Evolutionary conservation across 37 sponge, comb jelly and placozoan genomes (phyloP).

Genomic region (Aplysina aerophoba): DNA sequence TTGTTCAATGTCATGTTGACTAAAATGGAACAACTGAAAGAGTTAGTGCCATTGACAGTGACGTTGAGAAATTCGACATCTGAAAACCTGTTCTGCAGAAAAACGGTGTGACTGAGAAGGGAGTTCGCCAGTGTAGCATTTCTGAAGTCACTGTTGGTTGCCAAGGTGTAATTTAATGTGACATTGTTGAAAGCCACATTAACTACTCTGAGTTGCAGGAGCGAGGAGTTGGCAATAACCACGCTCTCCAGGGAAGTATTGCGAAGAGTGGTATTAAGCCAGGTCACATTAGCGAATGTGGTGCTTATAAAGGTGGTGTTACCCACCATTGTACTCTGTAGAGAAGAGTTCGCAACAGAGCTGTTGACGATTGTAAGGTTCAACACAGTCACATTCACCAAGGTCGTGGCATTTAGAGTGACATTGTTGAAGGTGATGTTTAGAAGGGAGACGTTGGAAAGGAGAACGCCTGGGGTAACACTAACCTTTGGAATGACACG

Average conservation of each 20-base stretch:
- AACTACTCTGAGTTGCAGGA: neutral
- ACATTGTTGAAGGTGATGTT: constrained; percentile 15
- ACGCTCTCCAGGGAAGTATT: neutral
- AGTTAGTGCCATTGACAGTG: neutral
- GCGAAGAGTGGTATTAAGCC: neutral
- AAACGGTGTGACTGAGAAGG: neutral
- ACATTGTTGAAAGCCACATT: neutral
- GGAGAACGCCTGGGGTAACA: neutral
- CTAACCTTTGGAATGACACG: neutral
- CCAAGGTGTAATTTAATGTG: neutral
- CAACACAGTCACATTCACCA: neutral
- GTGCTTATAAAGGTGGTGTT: neutral
- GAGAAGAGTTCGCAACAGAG: neutral
- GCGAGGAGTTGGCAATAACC: neutral
- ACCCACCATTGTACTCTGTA: neutral
- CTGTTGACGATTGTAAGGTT: constrained; percentile 23
- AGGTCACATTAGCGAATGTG: neutral
- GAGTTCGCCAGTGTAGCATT: neutral
- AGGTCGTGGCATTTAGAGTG: constrained; percentile 5
- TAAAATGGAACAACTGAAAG: neutral
- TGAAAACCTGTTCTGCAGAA: neutral
- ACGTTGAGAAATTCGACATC: neutral
- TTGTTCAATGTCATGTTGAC: neutral
- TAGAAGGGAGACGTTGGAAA: neutral
- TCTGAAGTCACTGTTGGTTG: neutral